Evolutionary conservation across 2,797 vertebrate species (phyloP).

Genomic region (Pangasius djambal): DNA sequence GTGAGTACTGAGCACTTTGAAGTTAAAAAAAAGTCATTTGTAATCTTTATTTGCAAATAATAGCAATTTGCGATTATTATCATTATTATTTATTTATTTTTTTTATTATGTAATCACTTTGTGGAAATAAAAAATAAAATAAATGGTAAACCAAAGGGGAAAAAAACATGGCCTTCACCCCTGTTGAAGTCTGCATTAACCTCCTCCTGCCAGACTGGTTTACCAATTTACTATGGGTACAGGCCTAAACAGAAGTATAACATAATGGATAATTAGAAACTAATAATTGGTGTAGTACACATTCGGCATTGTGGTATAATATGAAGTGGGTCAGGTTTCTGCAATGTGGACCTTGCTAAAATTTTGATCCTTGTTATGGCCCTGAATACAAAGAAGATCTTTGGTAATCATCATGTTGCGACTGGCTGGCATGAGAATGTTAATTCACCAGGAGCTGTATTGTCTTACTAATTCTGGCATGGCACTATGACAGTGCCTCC

Average conservation of each 20-base stretch:
- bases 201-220: not conserved
- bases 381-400: slow-evolving; percentile 2
- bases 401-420: slow-evolving; percentile 15
- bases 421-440: slow-evolving; percentile 36
- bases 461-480: slow-evolving; percentile 63
- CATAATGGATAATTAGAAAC: not conserved
- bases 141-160: not conserved
- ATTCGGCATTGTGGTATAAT: not conserved
- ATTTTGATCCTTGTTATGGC: not conserved
- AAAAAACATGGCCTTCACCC: not conserved
- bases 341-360: not conserved
- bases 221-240: not conserved
- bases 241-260: not conserved
- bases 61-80: not conserved
- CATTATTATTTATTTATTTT: no score
- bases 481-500: slow-evolving; percentile 57
- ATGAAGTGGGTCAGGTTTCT: not conserved
- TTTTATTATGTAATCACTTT: not conserved
- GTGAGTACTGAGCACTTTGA: not conserved
- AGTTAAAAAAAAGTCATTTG: not conserved
- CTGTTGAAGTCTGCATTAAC: not conserved
- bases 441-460: slow-evolving; percentile 59
- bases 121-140: not conserved
- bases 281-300: not conserved
- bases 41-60: not conserved